Percentiles rank a stretch among this genome's conserved stretches.
These are phyloP conservation scores for Metellina segmentata DNA, from an alignment of 2,888 invertebrate species.

Conservation along the genomic window DNA sequence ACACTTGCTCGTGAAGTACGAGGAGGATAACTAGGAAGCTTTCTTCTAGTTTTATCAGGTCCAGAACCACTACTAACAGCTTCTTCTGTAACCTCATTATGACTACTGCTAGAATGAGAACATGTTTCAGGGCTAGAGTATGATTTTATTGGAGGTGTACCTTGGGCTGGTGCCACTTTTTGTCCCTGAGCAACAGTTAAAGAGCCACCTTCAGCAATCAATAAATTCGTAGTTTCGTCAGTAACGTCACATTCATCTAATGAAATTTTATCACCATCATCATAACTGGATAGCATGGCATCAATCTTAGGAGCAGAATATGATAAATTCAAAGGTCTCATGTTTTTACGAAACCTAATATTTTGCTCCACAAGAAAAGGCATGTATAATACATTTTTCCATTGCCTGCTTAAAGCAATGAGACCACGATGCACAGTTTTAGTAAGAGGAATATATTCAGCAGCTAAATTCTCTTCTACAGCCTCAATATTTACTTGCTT, in stretches of 20 bases:
- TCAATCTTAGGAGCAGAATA: constrained; percentile 86
- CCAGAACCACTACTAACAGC: constrained; percentile 75
- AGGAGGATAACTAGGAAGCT: constrained; percentile 83
- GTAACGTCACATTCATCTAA: constrained; percentile 86
- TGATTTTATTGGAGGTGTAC: constrained; percentile 60
- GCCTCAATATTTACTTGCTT: constrained; percentile 88
- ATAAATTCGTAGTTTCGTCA: constrained; percentile 87
- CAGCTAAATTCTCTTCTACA: constrained; percentile 91
- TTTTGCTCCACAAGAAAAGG: constrained; percentile 94
- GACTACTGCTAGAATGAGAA: constrained; percentile 73
- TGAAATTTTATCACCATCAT: constrained; percentile 78
- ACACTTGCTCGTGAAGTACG: constrained; percentile 89
- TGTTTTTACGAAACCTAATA: constrained; percentile 85
- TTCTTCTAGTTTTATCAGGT: constrained; percentile 75
- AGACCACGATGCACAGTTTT: constrained; percentile 94
- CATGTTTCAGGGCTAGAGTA: constrained; percentile 76
- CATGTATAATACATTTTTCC: constrained; percentile 97
- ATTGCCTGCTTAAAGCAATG: constrained; percentile 96
- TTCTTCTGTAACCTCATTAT: constrained; percentile 77
- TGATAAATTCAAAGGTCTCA: constrained; percentile 87
- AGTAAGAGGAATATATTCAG: constrained; percentile 91
- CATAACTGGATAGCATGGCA: constrained; percentile 76
- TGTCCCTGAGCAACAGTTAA: constrained; percentile 71
- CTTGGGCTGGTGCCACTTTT: constrained; percentile 52
- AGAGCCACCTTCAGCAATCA: constrained; percentile 83